Evolutionary conservation across 2,113 vertebrate species (phyloP), one percentile per base, ranked within the genome.

Genomic region (Oxygymnocypris stewartii): DNA sequence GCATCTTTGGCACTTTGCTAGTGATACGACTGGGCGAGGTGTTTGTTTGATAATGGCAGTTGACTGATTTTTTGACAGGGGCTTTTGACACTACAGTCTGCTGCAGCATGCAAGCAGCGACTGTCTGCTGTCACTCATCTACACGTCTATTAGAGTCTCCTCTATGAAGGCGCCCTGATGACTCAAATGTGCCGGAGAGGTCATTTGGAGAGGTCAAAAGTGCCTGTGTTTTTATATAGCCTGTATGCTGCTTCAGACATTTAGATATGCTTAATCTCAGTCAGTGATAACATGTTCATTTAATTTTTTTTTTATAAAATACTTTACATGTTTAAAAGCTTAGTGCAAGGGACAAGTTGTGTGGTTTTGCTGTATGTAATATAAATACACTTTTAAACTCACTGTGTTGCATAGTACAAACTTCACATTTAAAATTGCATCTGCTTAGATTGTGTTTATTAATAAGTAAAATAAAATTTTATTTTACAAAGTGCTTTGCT

Each of bases 11-110:
- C 94, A 92, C 93, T 85, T 91, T 89, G 86, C 86, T 78, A 89
- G 90, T 84, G 88, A 92, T 92, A 92, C 89, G 86, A 85, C 86
- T 80, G 88, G 75, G 90, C 61, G 91, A 93, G 91, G 92, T 92
- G 92, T 91, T 90, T 42, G 83, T 69, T 25, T 71, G 67, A 77
- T 77, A 51, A 85, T 83, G 87, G 71, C 86, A 42, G 84, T 87
- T 92, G 93, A 95, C 90, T 94, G 95, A 95, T 92, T 93, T 81
- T 92, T 92, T 95, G 94, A 93, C 95, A 95, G 93, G 93, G 94
- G 91, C 47, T 84, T 84, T 84, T 93, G 93, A 95, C 93, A 91
- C 90, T 86, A 89, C 91, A 90, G 91, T 89, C 90, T 77, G 91
- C 88, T 89, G 85, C 91, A 88, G 89, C 89, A 89, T 44, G 89